Base-by-base conservation (phyloP, 2,113 vertebrate species). In the Scomber colias region DNA sequence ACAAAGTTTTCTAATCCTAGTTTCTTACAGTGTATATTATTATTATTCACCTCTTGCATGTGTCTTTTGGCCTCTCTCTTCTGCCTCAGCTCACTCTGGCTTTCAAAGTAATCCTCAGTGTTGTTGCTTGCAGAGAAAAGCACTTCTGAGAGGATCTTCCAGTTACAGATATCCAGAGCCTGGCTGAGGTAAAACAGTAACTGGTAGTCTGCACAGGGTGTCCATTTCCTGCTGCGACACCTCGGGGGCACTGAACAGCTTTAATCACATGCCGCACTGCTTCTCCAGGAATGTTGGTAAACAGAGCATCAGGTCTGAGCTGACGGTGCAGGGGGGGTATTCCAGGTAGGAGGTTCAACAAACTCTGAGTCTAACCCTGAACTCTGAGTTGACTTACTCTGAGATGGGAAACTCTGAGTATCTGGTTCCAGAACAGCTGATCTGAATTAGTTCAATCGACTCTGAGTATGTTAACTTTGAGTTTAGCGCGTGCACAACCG, bases 81-180 rank as follows among this genome's bases (percentile, higher is more conserved):
- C 77, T 96, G 97, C 61, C 97, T 91, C 86, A 99, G 95, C 90
- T 99, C 97, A 17, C 97, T 96, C 79, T 99, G 93, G 80, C 97
- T 99, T 90, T 99, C 97, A 3, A 99, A 99, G 85, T 99, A 99
- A 83, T 99, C 97, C 71, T 99, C 98, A 0, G 96, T 94, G 90
- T 99, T 97, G 16, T 98, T 97, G 1, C 94, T 93, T 86, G 98
- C 97, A 0, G 97, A 94, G 90, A 99, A 99, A 0, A 99, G 96
- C 12, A 99, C 96, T 93, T 97, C 97, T 0, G 97, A 98, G 3
- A 99, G 97, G 56, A 99, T 99, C 94, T 96, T 98, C 98, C 98
- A 99, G 10, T 98, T 97, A 79, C 98, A 99, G 65, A 97, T 97
- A 92, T 99, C 98, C 83, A 99, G 91, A 71, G 96, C 96, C 71